phyloP scores from a whole-genome alignment of 2,113 vertebrate genomes.

The Macaca nemestrina region DNA sequence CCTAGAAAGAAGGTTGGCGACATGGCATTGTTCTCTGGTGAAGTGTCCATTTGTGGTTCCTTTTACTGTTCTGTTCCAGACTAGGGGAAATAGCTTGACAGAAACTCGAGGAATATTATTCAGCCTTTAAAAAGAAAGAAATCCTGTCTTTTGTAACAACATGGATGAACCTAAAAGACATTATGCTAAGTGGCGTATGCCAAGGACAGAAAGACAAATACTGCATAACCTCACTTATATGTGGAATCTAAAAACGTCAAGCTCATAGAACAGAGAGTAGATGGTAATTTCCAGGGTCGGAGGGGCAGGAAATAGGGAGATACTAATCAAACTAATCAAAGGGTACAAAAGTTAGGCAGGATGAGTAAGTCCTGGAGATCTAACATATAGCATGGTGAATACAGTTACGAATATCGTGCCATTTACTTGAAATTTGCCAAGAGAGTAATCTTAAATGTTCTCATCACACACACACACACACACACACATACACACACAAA shows the following conservation, averaged over 20 bases:
- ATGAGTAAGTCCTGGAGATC: neutral
- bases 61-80: neutral
- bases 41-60: neutral
- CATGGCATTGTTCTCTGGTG: neutral
- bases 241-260: neutral
- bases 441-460: neutral
- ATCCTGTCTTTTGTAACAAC: neutral
- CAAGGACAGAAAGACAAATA: neutral
- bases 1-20: neutral
- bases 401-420: neutral
- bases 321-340: neutral
- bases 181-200: neutral
- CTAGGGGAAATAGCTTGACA: neutral
- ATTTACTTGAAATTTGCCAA: neutral
- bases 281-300: neutral
- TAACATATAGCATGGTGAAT: neutral
- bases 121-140: neutral
- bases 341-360: neutral
- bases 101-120: neutral
- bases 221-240: too few species aligned
- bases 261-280: neutral
- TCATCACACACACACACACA: too few species aligned
- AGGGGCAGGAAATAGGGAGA: neutral
- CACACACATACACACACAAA: too few species aligned
- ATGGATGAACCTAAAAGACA: neutral